phyloP scores from a whole-genome alignment of 2,113 vertebrate genomes.

The Numida meleagris region DNA sequence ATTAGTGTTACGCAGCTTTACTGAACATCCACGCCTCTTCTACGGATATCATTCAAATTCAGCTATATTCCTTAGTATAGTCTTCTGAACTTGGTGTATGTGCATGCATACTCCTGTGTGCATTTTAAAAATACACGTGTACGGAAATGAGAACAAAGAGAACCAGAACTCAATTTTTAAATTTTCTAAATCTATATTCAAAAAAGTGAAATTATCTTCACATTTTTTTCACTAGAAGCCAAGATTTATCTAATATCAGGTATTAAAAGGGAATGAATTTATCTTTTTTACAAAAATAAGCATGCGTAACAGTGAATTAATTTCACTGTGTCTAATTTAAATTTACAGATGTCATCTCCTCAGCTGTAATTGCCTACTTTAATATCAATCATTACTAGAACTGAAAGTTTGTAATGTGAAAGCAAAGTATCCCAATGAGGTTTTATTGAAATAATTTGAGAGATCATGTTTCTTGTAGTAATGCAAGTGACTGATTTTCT shows the following conservation, averaged over 20 bases:
- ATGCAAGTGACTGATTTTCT: constrained; percentile 25
- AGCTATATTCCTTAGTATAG: not conserved
- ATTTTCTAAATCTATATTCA: not conserved
- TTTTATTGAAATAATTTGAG: not conserved
- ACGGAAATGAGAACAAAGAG: not conserved
- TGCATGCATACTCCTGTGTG: fast-evolving
- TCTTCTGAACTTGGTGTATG: not conserved
- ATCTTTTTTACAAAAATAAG: not conserved
- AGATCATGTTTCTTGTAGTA: not conserved
- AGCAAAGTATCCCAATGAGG: not conserved
- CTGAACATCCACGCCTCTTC: not conserved
- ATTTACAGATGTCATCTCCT: not conserved
- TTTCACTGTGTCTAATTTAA: not conserved
- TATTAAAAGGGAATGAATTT: not conserved
- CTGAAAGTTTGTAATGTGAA: not conserved
- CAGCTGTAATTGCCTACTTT: not conserved
- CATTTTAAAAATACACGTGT: not conserved
- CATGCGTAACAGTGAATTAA: not conserved
- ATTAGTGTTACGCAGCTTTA: not conserved
- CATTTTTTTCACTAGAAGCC: not conserved
- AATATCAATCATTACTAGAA: not conserved
- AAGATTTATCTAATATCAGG: not conserved
- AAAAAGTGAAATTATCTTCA: not conserved
- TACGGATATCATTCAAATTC: not conserved
- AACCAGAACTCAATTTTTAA: not conserved